Evolutionary conservation across 2,888 invertebrate genomes (phyloP).

Genomic region (Cheilosia soror): DNA sequence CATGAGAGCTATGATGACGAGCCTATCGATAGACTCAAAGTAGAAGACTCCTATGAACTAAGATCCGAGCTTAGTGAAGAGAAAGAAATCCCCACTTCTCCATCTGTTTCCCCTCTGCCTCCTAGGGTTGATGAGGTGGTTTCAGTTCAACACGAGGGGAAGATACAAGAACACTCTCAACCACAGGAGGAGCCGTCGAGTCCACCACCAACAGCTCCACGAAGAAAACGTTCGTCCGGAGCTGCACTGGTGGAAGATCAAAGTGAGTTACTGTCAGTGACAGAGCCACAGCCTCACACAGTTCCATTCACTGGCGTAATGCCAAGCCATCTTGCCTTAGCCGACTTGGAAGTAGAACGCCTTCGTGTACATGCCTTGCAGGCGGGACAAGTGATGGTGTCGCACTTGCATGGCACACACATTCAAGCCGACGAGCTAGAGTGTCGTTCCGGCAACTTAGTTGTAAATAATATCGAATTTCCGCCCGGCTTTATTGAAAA

Average conservation of each 20-base stretch:
- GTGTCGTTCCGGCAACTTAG: constrained; percentile 88
- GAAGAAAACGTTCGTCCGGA: constrained; percentile 79
- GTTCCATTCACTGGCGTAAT: constrained; percentile 51
- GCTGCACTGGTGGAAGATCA: constrained; percentile 40
- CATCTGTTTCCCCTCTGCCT: neutral
- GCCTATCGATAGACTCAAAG: constrained; percentile 19
- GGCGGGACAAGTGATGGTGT: constrained; percentile 91
- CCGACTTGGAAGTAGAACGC: constrained; percentile 91
- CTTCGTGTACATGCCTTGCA: constrained; percentile 91
- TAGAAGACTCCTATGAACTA: constrained; percentile 41
- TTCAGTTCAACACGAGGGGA: neutral
- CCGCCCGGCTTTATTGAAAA: constrained; percentile 89
- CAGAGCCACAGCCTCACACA: constrained; percentile 41
- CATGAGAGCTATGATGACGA: constrained; percentile 54
- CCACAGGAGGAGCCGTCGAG: constrained; percentile 77
- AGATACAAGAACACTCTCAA: constrained; percentile 58
- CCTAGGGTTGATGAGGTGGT: neutral
- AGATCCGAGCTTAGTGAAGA: constrained; percentile 59
- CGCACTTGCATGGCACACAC: constrained; percentile 91
- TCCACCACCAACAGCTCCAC: constrained; percentile 79
- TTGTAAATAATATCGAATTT: constrained; percentile 88
- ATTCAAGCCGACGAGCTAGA: constrained; percentile 89
- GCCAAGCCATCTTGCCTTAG: constrained; percentile 86
- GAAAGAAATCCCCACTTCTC: constrained; percentile 25
- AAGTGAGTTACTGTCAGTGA: constrained; percentile 36